Conservation (phyloP, 1,140 invertebrate species). For the Penaeus japonicus region DNA sequence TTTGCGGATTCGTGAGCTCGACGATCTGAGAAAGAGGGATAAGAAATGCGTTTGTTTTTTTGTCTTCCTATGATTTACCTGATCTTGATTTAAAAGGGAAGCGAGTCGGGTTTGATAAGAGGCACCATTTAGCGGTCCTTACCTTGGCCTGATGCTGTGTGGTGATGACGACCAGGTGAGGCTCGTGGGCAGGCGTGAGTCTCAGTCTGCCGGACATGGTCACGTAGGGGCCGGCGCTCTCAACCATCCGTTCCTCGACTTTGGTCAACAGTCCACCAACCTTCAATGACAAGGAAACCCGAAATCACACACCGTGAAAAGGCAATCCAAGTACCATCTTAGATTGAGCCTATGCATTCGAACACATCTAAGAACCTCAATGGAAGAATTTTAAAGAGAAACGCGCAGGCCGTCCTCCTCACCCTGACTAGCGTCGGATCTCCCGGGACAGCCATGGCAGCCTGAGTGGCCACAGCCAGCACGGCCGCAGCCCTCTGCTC, state of each 20-base stretch:
- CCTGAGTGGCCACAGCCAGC: constrained; percentile 29
- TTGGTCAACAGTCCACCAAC: not conserved
- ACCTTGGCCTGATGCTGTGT: constrained; percentile 42
- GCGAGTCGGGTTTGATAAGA: not conserved
- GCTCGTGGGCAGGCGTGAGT: not conserved
- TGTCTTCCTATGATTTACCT: too few species aligned
- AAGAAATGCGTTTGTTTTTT: not conserved
- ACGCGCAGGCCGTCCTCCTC: not conserved
- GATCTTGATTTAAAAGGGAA: not conserved
- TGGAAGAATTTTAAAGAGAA: not conserved
- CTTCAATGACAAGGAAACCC: not conserved
- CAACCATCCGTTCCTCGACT: not conserved
- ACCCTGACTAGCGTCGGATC: constrained; percentile 38
- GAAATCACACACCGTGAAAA: not conserved
- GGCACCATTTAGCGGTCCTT: not conserved
- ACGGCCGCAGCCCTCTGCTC: constrained; percentile 30
- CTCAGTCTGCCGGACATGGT: constrained; percentile 14
- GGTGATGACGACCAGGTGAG: constrained; percentile 31
- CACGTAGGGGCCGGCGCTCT: constrained; percentile 27
- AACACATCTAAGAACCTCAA: not conserved
- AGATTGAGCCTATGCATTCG: not conserved
- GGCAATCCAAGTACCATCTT: not conserved
- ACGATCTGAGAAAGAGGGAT: constrained; percentile 29
- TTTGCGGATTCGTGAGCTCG: constrained; percentile 26
- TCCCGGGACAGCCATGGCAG: constrained; percentile 7